Base-by-base conservation (phyloP, 2,113 vertebrate genomes). In the Nanorana parkeri region DNA sequence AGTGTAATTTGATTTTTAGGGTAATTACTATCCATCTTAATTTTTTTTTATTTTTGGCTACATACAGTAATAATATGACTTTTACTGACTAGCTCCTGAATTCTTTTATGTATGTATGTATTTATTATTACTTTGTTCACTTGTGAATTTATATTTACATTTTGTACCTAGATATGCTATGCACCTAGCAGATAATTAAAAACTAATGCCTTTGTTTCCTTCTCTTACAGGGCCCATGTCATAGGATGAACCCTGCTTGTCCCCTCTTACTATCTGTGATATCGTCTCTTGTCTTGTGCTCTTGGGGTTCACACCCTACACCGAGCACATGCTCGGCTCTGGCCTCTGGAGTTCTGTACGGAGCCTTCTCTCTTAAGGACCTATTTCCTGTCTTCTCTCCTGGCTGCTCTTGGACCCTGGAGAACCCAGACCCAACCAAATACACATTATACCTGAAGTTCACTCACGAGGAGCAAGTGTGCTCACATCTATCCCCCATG, bases 161-260 rank as follows among this genome's bases (percentile, higher is more conserved):
- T 60, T 60, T 21, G 21, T 23, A 21, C 58, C 17, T 60, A 23
- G n/a, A 60, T 23, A 21, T 60, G 41, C 41, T 21, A n/a, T 60
- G 8, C 23, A n/a, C 7, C 8, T 13, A 24, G 23, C 24, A 16
- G 10, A 3, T 21, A 26, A 13, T 24, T 0, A 24, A 15, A 72
- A 21, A 74, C 26, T 74, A 20, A 75, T 75, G 15, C 41, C 24
- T 84, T 80, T 47, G 0, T 84, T 82, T 85, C 61, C 90, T 83
- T 87, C 78, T 86, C 75, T 78, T 82, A 16, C 93, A 99, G 97
- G 96, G 96, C 97, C 92, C 96, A 97, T 98, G 97, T 96, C 97
- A 97, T 99, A 99, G 97, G 97, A 99, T 99, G 97, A 98, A 95
- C 96, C 95, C 97, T 97, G 97, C 96, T 97, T 96, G 95, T 95